A percentile compares a stretch with the other conserved stretches of the same genome.
Conservation (phyloP, 2,888 invertebrate species). For the Tipula unca region DNA sequence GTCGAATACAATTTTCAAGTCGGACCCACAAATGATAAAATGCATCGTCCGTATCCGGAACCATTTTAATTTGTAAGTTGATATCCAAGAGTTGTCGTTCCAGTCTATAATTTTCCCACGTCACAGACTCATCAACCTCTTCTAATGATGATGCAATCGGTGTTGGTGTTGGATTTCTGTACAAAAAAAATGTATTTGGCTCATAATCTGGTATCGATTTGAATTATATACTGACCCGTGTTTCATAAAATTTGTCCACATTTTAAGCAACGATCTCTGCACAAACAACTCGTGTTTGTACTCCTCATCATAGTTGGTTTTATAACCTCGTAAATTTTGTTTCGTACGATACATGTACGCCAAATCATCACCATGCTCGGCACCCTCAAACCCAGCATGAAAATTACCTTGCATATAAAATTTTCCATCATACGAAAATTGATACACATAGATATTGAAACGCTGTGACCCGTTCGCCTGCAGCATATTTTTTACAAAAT, state of each 20-base stretch:
- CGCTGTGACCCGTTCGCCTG: neutral
- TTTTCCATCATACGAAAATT: neutral
- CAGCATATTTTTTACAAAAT: neutral
- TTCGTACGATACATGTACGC: neutral
- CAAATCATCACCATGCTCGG: neutral
- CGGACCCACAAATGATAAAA: neutral
- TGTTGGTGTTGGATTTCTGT: neutral
- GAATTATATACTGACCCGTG: neutral
- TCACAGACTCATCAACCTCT: neutral
- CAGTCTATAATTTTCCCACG: neutral
- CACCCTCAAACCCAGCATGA: neutral
- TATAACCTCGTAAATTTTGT: neutral
- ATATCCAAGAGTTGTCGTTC: neutral
- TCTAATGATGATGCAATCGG: neutral
- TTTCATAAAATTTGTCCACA: neutral
- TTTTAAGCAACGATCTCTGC: neutral
- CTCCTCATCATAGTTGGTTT: neutral
- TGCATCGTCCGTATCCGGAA: neutral
- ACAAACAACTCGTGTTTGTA: neutral
- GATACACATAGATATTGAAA: neutral
- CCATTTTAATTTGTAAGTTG: neutral
- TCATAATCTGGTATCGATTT: neutral
- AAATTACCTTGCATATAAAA: neutral
- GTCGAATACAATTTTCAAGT: neutral
- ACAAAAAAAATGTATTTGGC: neutral